Evolutionary conservation across 2,888 invertebrate genomes (phyloP), one percentile per base, ranked within the genome.

Genomic region (Venusia cambrica): DNA sequence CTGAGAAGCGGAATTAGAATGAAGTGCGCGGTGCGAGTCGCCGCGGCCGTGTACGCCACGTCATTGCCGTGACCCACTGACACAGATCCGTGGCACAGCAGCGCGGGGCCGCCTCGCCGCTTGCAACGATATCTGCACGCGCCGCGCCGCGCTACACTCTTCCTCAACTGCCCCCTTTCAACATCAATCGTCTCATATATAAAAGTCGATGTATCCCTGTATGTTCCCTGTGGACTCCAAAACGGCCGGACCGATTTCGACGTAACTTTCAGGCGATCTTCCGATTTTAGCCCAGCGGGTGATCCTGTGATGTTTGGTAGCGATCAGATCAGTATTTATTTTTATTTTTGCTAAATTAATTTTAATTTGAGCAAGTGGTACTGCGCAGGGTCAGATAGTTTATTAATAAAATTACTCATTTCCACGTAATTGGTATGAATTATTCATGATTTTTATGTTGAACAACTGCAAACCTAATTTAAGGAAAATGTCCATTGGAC

Each of bases 1-100:
- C 51, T 51, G 74, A 72, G 77, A 81, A 79, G 87, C 81, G 85
- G 85, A 87, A 87, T 87, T 83, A 85, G 87, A 87, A 84, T 83
- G 81, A 84, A 84, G 78, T 80, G 76, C 73, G 74, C 72, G 70
- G 36, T 32, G 44, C 40, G 31, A 40, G 40, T 46, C 31, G 45
- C 41, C 41, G 83, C 81, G 81, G 77, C 85, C 87, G 77, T 83
- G 83, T 80, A n/a, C n/a, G 87, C 87, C 83, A 85, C 88, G 88
- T 88, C 90, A 90, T 90, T 89, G 89, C 84, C 87, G 88, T 90
- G 91, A 90, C 90, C 91, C 88, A 91, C 90, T 90, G 90, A 90
- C 91, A 90, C 77, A 90, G 88, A 83, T 91, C 84, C 81, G 81
- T 84, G 85, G 88, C 85, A 89, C 88, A 84, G 84, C 85, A 85